Evolutionary conservation across 2,797 vertebrate species (phyloP).

Genomic region (Anguilla anguilla): DNA sequence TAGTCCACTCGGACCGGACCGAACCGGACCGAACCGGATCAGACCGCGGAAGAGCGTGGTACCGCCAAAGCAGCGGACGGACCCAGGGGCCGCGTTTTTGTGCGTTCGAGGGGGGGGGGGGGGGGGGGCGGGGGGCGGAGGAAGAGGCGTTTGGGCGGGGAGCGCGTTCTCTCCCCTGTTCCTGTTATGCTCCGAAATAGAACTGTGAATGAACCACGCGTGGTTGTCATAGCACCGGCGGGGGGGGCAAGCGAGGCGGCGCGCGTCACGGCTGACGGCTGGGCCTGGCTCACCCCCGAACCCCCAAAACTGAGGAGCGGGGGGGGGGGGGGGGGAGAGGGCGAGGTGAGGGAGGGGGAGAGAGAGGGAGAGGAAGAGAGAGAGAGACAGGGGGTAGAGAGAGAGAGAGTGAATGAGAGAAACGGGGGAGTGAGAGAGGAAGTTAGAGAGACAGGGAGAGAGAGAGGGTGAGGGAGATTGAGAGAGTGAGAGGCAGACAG

Average conservation of each 20-base stretch:
- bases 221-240: conserved; percentile 24
- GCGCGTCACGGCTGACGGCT: neutral
- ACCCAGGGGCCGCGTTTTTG: neutral
- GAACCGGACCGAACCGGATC: no score
- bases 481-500: neutral
- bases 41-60: no score
- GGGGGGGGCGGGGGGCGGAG: conserved; percentile 40
- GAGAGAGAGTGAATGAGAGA: neutral
- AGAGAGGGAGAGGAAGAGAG: neutral
- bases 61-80: neutral
- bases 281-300: neutral
- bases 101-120: conserved; percentile 57
- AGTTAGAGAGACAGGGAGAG: neutral
- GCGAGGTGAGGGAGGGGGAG: neutral
- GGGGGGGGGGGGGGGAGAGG: neutral
- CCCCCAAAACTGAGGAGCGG: neutral
- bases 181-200: conserved; percentile 25
- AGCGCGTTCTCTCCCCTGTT: conserved; percentile 45
- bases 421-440: neutral
- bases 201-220: conserved; percentile 22
- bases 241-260: neutral
- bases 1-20: neutral
- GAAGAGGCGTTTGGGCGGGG: conserved; percentile 35
- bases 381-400: no score
- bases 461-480: neutral